These are phyloP conservation scores for Volucella inflata DNA, from an alignment of 2,888 invertebrate genomes.

Conservation along the genomic window DNA sequence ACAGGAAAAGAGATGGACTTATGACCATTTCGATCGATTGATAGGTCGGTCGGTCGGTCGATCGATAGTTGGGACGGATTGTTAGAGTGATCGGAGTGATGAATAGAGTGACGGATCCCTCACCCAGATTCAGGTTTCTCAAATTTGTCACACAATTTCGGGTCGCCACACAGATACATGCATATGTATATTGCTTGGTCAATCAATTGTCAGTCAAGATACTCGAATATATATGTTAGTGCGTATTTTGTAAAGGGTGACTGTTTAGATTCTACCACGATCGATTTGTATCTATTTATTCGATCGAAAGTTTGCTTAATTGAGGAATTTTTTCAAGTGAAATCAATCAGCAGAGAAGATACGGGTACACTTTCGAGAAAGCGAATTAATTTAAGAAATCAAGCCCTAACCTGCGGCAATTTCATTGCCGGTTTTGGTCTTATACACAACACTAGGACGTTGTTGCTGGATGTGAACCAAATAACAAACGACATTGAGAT, in stretches of 20 bases:
- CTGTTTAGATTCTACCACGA: constrained; percentile 28
- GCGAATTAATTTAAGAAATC: constrained; percentile 35
- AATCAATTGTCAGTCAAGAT: constrained; percentile 61
- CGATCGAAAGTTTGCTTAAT: constrained; percentile 39
- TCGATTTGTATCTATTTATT: constrained; percentile 59
- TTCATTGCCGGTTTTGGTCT: constrained; percentile 1
- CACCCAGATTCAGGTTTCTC: background rate
- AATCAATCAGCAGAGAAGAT: constrained; percentile 29
- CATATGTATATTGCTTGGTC: constrained; percentile 22
- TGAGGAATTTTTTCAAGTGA: constrained; percentile 49
- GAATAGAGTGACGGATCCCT: constrained; percentile 15
- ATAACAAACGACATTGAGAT: constrained; percentile 42
- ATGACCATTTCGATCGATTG: constrained; percentile 25
- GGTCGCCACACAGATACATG: background rate
- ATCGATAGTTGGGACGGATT: no score
- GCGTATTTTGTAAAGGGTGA: constrained; percentile 8
- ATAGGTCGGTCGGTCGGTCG: no score
- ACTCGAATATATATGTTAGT: background rate
- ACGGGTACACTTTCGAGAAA: constrained; percentile 36
- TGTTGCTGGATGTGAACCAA: background rate
- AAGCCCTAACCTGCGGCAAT: constrained; percentile 50
- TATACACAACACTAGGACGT: background rate
- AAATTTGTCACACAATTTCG: constrained; percentile 6
- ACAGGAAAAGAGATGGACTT: constrained; percentile 30
- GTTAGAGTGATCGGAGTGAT: no score